phyloP scores from a whole-genome alignment of 2,888 invertebrate genomes.

The Sepiola atlantica region DNA sequence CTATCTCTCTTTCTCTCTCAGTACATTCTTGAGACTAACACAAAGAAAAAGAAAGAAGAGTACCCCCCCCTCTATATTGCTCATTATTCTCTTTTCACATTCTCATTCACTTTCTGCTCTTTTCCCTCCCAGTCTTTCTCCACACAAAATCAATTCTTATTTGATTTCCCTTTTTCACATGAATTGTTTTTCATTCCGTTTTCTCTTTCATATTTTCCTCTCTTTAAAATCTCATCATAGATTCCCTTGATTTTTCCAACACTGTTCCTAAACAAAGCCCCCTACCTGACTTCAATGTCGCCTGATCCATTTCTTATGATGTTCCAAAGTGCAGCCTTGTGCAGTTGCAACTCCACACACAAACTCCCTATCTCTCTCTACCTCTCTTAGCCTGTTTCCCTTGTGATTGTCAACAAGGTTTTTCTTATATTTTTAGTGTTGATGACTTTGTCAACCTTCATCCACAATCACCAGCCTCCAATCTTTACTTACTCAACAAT shows the following conservation, averaged over 20 bases:
- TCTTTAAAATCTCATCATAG: not conserved
- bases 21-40: no score
- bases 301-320: not conserved
- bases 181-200: not conserved
- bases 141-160: not conserved
- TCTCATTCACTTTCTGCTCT: no score
- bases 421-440: not conserved
- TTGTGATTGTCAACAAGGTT: conserved; percentile 15
- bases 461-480: not conserved
- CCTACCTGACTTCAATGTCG: not conserved
- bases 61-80: no score
- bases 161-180: not conserved
- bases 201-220: not conserved
- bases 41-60: no score
- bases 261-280: not conserved
- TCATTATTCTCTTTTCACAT: no score
- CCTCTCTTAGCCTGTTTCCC: not conserved
- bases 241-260: not conserved
- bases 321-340: not conserved
- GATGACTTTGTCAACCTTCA: not conserved
- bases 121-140: no score
- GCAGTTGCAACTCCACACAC: not conserved
- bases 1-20: not conserved
- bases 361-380: not conserved
- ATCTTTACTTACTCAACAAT: not conserved